These are phyloP conservation scores for Sebastes nivosus DNA, from an alignment of 2,797 vertebrate genomes.

Conservation along the genomic window DNA sequence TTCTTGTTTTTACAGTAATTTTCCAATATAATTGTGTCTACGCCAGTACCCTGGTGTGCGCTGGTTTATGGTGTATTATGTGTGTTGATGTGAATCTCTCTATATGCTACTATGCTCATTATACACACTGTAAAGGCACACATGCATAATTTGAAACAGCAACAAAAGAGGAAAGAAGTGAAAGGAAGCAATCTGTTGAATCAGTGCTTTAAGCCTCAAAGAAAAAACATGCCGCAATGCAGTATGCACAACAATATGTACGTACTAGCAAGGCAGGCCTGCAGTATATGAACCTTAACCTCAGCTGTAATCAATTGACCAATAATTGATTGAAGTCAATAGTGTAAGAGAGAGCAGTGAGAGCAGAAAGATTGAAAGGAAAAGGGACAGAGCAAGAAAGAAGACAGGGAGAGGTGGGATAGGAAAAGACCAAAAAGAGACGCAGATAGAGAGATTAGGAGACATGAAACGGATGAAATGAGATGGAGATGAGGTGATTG, in stretches of 20 bases:
- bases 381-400: not conserved
- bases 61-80: not conserved
- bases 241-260: not conserved
- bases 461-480: conserved; percentile 30
- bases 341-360: not conserved
- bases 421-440: conserved; percentile 5
- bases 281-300: conserved; percentile 8
- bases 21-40: too few species aligned
- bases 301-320: conserved; percentile 38
- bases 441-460: conserved; percentile 8
- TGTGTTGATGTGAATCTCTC: not conserved
- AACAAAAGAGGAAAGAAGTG: not conserved
- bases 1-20: too few species aligned
- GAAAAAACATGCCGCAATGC: not conserved
- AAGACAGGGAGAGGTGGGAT: not conserved
- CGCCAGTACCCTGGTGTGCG: too few species aligned
- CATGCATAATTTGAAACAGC: not conserved
- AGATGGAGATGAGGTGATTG: conserved; percentile 32
- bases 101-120: not conserved
- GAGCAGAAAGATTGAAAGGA: not conserved
- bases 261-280: not conserved
- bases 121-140: not conserved
- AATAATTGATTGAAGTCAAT: conserved; percentile 35
- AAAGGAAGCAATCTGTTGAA: not conserved
- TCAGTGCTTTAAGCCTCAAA: not conserved